Evolutionary conservation across 1,140 invertebrate genomes (phyloP), one percentile per base, ranked within the genome.

Genomic region (Eumeta japonica): DNA sequence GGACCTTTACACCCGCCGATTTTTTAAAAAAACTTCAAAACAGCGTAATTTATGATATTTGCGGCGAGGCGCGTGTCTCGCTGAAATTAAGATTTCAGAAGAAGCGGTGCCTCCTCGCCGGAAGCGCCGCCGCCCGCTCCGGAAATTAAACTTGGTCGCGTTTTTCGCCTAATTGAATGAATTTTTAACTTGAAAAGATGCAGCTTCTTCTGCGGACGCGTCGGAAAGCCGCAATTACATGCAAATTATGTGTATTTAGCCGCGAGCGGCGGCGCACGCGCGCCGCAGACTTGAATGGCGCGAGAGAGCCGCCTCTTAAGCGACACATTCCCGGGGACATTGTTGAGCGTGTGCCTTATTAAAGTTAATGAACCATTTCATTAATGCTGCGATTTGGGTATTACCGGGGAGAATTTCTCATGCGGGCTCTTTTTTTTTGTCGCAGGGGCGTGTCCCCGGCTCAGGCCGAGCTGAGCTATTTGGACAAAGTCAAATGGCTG

Each of bases 401-500:
- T n/a, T n/a, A n/a, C n/a, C n/a, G n/a, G n/a, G n/a, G n/a, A n/a
- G n/a, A n/a, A n/a, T n/a, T n/a, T n/a, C n/a, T n/a, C n/a, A n/a
- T n/a, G n/a, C n/a, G n/a, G n/a, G n/a, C n/a, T n/a, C n/a, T n/a
- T 47, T 43, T 29, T 16, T 19, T 42, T 52, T 57, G 44, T 70
- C 75, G 52, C 52, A 81, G 79, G 42, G 79, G 80, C 28, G 79
- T 81, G 58, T 79, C 79, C 34, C 79, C 79, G 30, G 79, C 80
- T 24, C 76, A 78, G 43, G 80, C 94, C 1, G 94, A 98, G 68
- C 82, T 90, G 17, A 88, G 87, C 45, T 98, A 92, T 70, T 77
- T 97, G 28, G 92, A 95, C 59, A 91, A 93, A 76, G 91, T 91
- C 4, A 97, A 96, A 77, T 94, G 91, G 89, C 70, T 97, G 37